These are phyloP conservation scores for Sphenodon punctatus DNA, from an alignment of 2,797 vertebrate species.

Conservation along the genomic window DNA sequence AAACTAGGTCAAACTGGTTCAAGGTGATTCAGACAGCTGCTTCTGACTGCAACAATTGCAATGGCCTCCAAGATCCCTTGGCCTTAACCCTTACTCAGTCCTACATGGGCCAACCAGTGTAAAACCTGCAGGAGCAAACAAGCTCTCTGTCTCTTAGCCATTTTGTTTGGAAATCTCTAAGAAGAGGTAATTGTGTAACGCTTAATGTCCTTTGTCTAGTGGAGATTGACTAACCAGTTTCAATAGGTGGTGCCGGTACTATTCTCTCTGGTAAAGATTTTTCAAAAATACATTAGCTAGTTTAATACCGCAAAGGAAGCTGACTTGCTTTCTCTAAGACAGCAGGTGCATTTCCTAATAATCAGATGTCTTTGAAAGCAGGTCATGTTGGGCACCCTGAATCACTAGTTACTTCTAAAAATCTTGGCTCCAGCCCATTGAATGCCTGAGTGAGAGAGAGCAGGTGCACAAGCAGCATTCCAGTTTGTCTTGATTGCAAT, in stretches of 20 bases:
- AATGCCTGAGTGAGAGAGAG: background rate
- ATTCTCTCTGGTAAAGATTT: background rate
- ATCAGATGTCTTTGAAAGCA: background rate
- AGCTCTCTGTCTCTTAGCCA: background rate
- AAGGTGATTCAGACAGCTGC: too few species aligned
- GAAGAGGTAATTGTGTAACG: too few species aligned
- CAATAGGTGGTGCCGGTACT: background rate
- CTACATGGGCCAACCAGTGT: too few species aligned
- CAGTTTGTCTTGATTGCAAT: background rate
- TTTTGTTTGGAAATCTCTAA: background rate
- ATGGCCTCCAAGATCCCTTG: too few species aligned
- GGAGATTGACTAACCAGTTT: background rate
- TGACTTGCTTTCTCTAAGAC: fast-evolving
- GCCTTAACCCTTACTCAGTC: too few species aligned
- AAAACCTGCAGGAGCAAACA: too few species aligned
- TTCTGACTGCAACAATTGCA: too few species aligned
- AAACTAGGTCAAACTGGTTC: too few species aligned
- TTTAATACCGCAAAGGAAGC: background rate
- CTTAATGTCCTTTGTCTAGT: background rate
- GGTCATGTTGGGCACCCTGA: background rate
- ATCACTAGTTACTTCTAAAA: background rate
- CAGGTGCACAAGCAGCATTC: background rate
- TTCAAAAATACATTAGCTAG: background rate
- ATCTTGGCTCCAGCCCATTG: fast-evolving
- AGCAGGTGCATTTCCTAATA: background rate